Percentiles rank a stretch among this genome's conserved stretches.
Conservation (phyloP, 2,888 invertebrate genomes). For the Diogma glabrata region DNA sequence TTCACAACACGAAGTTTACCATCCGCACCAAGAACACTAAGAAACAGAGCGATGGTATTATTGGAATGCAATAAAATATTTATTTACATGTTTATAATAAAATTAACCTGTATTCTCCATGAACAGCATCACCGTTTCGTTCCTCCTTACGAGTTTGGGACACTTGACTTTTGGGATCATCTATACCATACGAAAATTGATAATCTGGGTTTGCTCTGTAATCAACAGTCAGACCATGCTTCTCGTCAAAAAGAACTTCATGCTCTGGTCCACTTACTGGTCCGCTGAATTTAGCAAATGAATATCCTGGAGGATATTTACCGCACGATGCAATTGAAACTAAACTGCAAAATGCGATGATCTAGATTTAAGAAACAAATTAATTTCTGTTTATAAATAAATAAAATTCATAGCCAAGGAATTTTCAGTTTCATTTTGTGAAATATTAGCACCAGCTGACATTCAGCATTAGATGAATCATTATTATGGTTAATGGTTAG, state of each 20-base stretch:
- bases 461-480: too few relatives aligned
- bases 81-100: too few relatives aligned
- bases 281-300: slow-evolving; percentile 60
- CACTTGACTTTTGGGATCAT: slow-evolving; percentile 60
- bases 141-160: slow-evolving; percentile 60
- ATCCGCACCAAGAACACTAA: slow-evolving; percentile 58
- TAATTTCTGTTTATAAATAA: too few relatives aligned
- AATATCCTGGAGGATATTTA: slow-evolving; percentile 46
- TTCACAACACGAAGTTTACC: slow-evolving; percentile 59
- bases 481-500: too few relatives aligned
- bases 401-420: neutral
- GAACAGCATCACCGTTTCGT: slow-evolving; percentile 58
- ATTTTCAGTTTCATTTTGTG: too few relatives aligned
- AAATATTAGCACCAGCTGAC: too few relatives aligned
- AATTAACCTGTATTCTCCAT: slow-evolving; percentile 52
- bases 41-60: too few relatives aligned
- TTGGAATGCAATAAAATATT: slow-evolving; percentile 6
- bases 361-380: too few relatives aligned
- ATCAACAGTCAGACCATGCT: slow-evolving; percentile 38
- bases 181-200: slow-evolving; percentile 62
- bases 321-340: slow-evolving; percentile 9
- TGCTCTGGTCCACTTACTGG: slow-evolving; percentile 55
- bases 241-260: slow-evolving; percentile 29
- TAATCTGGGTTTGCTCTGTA: slow-evolving; percentile 66
- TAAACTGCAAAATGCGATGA: slow-evolving; percentile 1